phyloP scores from a whole-genome alignment of 2,797 vertebrate species.

The Melopsittacus undulatus region DNA sequence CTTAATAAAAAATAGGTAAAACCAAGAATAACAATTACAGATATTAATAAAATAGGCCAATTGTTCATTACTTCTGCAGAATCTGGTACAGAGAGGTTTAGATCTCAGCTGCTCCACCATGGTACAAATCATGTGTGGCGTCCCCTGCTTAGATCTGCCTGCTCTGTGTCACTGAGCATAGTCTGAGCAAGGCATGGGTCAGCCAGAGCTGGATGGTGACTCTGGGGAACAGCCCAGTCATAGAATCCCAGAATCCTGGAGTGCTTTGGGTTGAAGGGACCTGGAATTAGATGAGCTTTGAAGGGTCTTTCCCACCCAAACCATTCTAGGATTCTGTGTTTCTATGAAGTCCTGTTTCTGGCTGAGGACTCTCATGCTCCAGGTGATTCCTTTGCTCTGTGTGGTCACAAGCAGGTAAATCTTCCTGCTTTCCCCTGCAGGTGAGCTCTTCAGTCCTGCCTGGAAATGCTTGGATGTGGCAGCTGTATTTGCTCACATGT shows the following conservation, averaged over 20 bases:
- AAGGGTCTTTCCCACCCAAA: not conserved
- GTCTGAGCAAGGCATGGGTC: accelerated
- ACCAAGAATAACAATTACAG: not conserved
- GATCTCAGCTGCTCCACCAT: not conserved
- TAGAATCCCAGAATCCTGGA: not conserved
- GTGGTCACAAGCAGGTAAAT: not conserved
- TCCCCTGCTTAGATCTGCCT: not conserved
- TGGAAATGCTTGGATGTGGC: not conserved
- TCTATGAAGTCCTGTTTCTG: not conserved
- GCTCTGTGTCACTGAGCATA: not conserved
- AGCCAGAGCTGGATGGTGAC: not conserved
- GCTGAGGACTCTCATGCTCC: not conserved
- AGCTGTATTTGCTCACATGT: not conserved
- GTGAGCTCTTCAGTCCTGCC: not conserved
- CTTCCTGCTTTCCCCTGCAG: not conserved
- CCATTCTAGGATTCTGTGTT: not conserved
- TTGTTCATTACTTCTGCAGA: not conserved
- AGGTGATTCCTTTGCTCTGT: not conserved
- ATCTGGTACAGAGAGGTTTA: not conserved
- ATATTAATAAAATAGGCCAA: not conserved
- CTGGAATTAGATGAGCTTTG: too few species aligned
- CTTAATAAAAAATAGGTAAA: not conserved
- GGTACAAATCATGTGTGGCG: not conserved
- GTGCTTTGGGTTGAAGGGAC: not conserved
- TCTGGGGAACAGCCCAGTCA: not conserved